Evolutionary conservation across 1,140 invertebrate species (phyloP), one percentile per base, ranked within the genome.

Genomic region (Augochlora pura): DNA sequence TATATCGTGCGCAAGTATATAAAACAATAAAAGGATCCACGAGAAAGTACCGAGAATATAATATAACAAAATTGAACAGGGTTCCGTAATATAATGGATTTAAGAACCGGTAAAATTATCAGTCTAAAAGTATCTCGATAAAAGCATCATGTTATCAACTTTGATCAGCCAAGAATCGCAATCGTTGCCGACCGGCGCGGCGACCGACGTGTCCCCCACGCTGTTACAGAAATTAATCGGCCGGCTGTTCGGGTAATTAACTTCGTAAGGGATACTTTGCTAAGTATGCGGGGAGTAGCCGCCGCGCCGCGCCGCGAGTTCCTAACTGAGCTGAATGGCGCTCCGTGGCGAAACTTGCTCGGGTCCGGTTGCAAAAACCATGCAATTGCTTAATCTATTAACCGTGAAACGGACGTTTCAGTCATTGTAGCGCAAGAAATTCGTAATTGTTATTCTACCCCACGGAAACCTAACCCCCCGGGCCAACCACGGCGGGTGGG

Each of bases 311-410:
- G 49, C 49, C 49, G 18, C 49, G 49, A 52, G 49, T 52, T 52
- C 23, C 68, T 14, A 60, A 71, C 52, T 71, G 57, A 23, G 52
- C n/a, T 75, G 49, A 66, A 68, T 60, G 27, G 23, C 39, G 21
- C 32, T n/a, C 16, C 0, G 16, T 1, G 42, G 16, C 23, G 2
- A 69, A 69, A 21, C 46, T 77, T 32, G n/a, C 21, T 4, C 46
- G 9, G 49, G 42, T 39, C 5, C 38, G 8, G 3, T 10, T 0
- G 10, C 72, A 54, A 74, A 74, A 65, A 74, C 62, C 62, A 16
- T n/a, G 32, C 64, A 49, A 74, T 65, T 63, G 72, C 62, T 74
- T 74, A 74, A 65, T 74, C 72, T 64, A 25, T 54, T 49, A 32
- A 49, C 46, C 46, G 59, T 18, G 62, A 57, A 42, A 65, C 62